Evolutionary conservation across 2,113 vertebrate species (phyloP).

Genomic region (Triplophysa siluroides): DNA sequence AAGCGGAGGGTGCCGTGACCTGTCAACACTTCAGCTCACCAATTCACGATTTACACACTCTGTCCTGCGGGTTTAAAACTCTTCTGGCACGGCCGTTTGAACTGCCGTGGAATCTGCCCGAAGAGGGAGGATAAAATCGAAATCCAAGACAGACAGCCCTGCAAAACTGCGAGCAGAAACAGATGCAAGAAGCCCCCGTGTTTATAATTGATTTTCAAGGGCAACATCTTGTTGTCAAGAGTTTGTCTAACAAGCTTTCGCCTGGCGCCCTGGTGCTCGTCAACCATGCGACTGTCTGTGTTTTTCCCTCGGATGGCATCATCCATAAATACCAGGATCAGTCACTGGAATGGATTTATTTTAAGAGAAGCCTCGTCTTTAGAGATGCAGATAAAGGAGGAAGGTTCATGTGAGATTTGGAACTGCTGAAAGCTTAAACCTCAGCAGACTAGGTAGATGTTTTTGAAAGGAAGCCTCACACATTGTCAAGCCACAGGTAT

Average conservation of each 20-base stretch:
- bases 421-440: slow-evolving; percentile 59
- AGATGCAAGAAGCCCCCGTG: slow-evolving; percentile 68
- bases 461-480: background rate
- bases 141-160: slow-evolving; percentile 55
- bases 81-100: slow-evolving; percentile 64
- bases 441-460: slow-evolving; percentile 31
- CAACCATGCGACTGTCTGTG: slow-evolving; percentile 45
- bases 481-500: slow-evolving; percentile 63
- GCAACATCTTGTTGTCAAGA: slow-evolving; percentile 72
- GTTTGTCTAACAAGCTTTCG: slow-evolving; percentile 74
- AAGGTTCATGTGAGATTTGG: slow-evolving; percentile 52
- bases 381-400: slow-evolving; percentile 24
- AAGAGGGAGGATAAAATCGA: slow-evolving; percentile 28
- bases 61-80: slow-evolving; percentile 69
- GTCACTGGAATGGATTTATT: slow-evolving; percentile 56
- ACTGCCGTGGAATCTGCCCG: slow-evolving; percentile 36
- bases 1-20: slow-evolving; percentile 62
- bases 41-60: slow-evolving; percentile 70
- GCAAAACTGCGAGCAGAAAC: slow-evolving; percentile 71
- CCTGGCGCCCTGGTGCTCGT: slow-evolving; percentile 69
- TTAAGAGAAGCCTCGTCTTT: slow-evolving; percentile 44
- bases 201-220: slow-evolving; percentile 81
- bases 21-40: slow-evolving; percentile 72
- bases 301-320: slow-evolving; percentile 52
- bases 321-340: slow-evolving; percentile 60